phyloP scores from a whole-genome alignment of 2,113 vertebrate genomes.

The Macquaria australasica region DNA sequence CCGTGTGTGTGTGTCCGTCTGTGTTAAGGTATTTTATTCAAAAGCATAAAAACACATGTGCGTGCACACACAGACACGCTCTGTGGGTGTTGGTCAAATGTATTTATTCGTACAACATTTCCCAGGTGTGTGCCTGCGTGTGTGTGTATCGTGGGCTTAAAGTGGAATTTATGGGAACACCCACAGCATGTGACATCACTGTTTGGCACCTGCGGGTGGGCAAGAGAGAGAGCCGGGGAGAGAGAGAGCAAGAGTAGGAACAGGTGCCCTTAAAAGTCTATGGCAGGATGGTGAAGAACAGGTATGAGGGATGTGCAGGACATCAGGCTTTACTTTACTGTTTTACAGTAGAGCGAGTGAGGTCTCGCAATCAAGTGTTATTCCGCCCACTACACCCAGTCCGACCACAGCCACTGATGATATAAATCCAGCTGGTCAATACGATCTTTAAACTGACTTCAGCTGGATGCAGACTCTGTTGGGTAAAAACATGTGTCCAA shows the following conservation, averaged over 20 bases:
- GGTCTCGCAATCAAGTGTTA: neutral
- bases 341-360: neutral
- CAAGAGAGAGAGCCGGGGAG: slow-evolving; percentile 73
- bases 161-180: slow-evolving; percentile 86
- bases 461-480: neutral
- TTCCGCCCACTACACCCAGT: neutral
- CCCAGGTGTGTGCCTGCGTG: slow-evolving; percentile 50
- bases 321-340: slow-evolving; percentile 23
- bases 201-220: slow-evolving; percentile 82
- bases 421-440: neutral
- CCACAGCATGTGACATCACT: slow-evolving; percentile 77
- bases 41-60: slow-evolving; percentile 69
- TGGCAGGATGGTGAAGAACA: slow-evolving; percentile 49
- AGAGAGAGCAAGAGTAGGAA: slow-evolving; percentile 39
- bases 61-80: slow-evolving; percentile 44
- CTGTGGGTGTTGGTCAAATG: slow-evolving; percentile 62
- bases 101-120: slow-evolving; percentile 63
- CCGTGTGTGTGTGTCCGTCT: slow-evolving; percentile 39
- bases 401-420: neutral
- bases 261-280: slow-evolving; percentile 70
- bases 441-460: neutral
- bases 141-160: slow-evolving; percentile 56
- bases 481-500: neutral
- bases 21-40: slow-evolving; percentile 70
- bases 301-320: neutral